phyloP scores from a whole-genome alignment of 2,888 invertebrate species.

The Pyrocoelia pectoralis region DNA sequence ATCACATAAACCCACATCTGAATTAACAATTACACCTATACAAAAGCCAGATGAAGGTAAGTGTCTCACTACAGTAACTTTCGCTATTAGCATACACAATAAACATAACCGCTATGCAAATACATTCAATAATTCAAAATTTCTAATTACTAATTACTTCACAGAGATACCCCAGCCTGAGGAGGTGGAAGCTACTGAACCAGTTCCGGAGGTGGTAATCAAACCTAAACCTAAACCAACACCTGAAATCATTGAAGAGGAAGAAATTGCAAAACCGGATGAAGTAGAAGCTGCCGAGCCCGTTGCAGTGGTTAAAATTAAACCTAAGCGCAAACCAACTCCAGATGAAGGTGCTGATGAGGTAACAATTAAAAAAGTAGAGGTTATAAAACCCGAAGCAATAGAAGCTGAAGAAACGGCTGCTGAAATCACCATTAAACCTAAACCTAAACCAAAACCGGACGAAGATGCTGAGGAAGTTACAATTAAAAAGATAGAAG shows the following conservation, averaged over 20 bases:
- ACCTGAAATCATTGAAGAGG: conserved; percentile 59
- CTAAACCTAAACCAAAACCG: conserved; percentile 46
- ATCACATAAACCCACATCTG: conserved; percentile 35
- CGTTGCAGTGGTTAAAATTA: conserved; percentile 43
- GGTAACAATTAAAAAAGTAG: conserved; percentile 52
- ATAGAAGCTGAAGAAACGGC: conserved; percentile 46
- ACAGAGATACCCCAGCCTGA: neutral
- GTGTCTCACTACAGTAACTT: neutral
- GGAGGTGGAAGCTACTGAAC: conserved; percentile 37
- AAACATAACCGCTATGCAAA: neutral
- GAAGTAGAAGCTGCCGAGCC: conserved; percentile 59
- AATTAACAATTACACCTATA: conserved; percentile 43
- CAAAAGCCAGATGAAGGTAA: conserved; percentile 17
- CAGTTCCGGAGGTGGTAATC: neutral
- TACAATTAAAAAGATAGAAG: conserved; percentile 29
- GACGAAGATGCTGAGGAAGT: conserved; percentile 60
- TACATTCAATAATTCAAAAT: neutral
- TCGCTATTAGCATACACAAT: conserved; percentile 2
- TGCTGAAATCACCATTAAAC: conserved; percentile 49
- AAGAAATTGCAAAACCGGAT: conserved; percentile 39
- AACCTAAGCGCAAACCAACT: conserved; percentile 45
- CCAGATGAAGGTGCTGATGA: conserved; percentile 60
- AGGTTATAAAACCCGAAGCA: conserved; percentile 44
- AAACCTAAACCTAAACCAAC: conserved; percentile 53
- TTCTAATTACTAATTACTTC: neutral